phyloP scores from a whole-genome alignment of 2,113 vertebrate genomes.

The Paralichthys olivaceus region DNA sequence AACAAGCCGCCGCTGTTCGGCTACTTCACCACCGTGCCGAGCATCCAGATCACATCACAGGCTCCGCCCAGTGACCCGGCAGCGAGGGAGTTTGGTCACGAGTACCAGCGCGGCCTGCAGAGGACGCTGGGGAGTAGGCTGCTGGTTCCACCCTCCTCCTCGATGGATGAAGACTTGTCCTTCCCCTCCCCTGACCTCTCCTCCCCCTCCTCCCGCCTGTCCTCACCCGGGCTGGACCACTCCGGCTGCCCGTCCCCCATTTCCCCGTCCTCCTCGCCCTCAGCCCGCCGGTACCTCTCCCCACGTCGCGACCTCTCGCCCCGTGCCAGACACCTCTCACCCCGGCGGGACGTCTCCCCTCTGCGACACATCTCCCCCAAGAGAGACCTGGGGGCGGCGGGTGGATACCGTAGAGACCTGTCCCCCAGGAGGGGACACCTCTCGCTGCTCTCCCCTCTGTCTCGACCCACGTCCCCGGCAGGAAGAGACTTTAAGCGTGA shows the following conservation, averaged over 20 bases:
- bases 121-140: constrained; percentile 84
- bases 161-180: constrained; percentile 90
- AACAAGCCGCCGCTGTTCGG: constrained; percentile 90
- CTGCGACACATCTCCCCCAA: constrained; percentile 84
- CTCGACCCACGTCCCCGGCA: constrained; percentile 88
- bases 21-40: constrained; percentile 94
- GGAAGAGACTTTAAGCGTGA: constrained; percentile 87
- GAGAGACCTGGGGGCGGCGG: constrained; percentile 80
- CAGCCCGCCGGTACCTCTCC: constrained; percentile 88
- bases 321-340: constrained; percentile 72
- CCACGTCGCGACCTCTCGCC: constrained; percentile 92
- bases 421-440: constrained; percentile 88
- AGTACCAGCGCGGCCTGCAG: constrained; percentile 89
- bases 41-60: constrained; percentile 94
- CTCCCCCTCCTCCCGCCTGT: constrained; percentile 83
- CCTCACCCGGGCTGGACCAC: constrained; percentile 90
- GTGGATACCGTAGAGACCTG: constrained; percentile 86
- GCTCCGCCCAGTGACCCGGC: constrained; percentile 83
- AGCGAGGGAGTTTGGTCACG: constrained; percentile 84
- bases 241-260: constrained; percentile 87
- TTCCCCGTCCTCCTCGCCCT: constrained; percentile 89
- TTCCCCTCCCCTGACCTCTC: constrained; percentile 87
- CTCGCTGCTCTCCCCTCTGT: constrained; percentile 74
- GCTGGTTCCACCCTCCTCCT: constrained; percentile 81
- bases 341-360: constrained; percentile 81